These are phyloP conservation scores for Pongo pygmaeus DNA, from an alignment of 2,113 vertebrate species.

Conservation along the genomic window DNA sequence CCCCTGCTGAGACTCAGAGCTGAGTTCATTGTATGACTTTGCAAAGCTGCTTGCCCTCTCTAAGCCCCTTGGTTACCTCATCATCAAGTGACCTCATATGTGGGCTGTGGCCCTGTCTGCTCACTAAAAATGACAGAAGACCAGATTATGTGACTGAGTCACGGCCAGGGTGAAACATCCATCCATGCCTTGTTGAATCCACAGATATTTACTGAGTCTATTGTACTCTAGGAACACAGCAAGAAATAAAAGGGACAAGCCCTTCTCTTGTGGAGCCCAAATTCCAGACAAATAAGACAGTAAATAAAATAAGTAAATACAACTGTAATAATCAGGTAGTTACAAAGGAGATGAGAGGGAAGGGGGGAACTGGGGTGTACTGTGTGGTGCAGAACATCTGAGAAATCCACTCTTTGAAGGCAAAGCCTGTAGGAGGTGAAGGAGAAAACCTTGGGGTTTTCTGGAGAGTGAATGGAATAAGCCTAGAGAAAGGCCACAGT, in stretches of 20 bases:
- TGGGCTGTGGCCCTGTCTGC: not conserved
- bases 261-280: not conserved
- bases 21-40: not conserved
- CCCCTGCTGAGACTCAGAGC: not conserved
- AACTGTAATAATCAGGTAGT: not conserved
- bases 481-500: not conserved
- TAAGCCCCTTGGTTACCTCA: not conserved
- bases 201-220: not conserved
- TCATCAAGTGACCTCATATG: not conserved
- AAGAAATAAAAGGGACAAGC: not conserved
- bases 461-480: not conserved
- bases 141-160: not conserved
- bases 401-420: not conserved
- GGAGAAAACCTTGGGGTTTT: not conserved
- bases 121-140: not conserved
- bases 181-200: not conserved
- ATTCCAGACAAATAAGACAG: not conserved
- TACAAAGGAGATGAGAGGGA: not conserved
- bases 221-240: not conserved
- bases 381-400: not conserved
- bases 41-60: not conserved
- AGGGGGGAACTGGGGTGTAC: not conserved
- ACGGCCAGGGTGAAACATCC: not conserved
- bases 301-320: not conserved
- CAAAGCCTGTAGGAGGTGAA: not conserved